Percentiles rank a stretch among this genome's conserved stretches.
Conservation (phyloP, 2,113 vertebrate species). For the Machaerirhynchus nigripectus region DNA sequence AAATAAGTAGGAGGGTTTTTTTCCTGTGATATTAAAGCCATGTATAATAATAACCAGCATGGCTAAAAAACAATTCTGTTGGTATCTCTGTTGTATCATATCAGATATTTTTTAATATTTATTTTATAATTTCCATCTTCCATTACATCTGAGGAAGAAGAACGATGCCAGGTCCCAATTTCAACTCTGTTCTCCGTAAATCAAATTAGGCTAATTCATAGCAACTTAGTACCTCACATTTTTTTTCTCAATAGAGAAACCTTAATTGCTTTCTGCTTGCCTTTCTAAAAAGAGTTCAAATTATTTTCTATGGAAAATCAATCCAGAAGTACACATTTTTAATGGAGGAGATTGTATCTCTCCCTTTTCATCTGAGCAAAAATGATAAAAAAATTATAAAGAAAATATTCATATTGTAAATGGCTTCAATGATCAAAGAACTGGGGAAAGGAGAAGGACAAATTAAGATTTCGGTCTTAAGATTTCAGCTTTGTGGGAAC, state of each 20-base stretch:
- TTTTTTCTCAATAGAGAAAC: background rate
- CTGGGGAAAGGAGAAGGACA: background rate
- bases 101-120: background rate
- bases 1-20: background rate
- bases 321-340: background rate
- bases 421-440: background rate
- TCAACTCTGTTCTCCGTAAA: background rate
- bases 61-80: background rate
- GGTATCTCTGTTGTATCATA: background rate
- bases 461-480: background rate
- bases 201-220: background rate
- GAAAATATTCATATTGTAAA: background rate
- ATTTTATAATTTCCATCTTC: background rate
- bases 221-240: background rate
- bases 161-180: background rate
- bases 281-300: background rate
- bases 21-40: background rate
- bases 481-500: background rate
- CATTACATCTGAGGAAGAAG: background rate
- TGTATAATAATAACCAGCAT: background rate
- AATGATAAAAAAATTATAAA: background rate
- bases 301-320: background rate
- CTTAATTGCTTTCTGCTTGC: background rate
- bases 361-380: background rate
- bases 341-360: background rate